Conservation (phyloP, 2,797 vertebrate genomes). For the Pangasius krempfi region DNA sequence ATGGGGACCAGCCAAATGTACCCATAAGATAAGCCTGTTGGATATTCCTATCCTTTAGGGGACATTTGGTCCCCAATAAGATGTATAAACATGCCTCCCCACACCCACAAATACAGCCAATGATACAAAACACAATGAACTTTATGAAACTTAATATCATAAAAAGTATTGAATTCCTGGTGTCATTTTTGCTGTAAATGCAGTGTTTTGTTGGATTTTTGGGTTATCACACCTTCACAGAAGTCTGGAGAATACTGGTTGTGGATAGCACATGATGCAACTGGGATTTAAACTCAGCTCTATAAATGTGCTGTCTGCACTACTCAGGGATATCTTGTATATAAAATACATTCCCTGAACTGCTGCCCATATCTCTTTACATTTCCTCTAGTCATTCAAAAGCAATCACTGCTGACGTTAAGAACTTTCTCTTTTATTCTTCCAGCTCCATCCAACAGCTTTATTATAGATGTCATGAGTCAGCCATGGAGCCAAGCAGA, state of each 20-base stretch:
- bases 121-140: not conserved
- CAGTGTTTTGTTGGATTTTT: not conserved
- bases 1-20: not conserved
- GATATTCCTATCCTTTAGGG: not conserved
- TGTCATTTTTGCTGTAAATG: not conserved
- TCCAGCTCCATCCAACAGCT: conserved; percentile 56
- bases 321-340: conserved; percentile 9
- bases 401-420: conserved; percentile 59
- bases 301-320: conserved; percentile 17
- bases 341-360: conserved; percentile 1
- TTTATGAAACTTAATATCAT: not conserved
- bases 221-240: not conserved
- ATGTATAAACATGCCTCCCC: not conserved
- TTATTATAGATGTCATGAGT: conserved; percentile 66
- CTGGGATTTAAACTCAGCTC: conserved; percentile 14
- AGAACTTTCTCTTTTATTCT: conserved; percentile 58
- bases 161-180: not conserved
- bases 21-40: not conserved
- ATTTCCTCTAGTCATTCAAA: conserved; percentile 59
- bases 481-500: conserved; percentile 35
- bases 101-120: not conserved
- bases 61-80: not conserved
- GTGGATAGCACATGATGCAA: not conserved
- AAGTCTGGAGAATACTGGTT: not conserved
- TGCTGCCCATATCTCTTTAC: conserved; percentile 14